Conservation (phyloP, 2,113 vertebrate genomes). For the Excalfactoria chinensis region DNA sequence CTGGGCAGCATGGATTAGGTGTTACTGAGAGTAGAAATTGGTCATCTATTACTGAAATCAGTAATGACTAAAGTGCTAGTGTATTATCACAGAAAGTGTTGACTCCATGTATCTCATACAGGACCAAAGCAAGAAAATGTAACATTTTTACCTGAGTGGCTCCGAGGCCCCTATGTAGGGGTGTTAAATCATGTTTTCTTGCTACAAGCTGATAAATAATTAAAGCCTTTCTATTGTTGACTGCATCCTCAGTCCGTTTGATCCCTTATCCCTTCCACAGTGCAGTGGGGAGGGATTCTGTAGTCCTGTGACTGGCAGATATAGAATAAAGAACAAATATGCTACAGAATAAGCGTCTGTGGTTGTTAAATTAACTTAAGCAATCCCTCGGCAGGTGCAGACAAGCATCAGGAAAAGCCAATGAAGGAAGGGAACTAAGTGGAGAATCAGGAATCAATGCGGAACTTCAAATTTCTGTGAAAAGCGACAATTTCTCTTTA, state of each 20-base stretch:
- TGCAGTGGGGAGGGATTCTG: not conserved
- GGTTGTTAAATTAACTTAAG: not conserved
- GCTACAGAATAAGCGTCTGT: not conserved
- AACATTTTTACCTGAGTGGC: conserved; percentile 51
- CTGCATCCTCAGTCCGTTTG: conserved; percentile 1
- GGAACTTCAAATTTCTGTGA: not conserved
- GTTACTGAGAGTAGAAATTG: not conserved
- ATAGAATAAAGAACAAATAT: not conserved
- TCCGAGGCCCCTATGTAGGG: conserved; percentile 12
- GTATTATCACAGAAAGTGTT: not conserved
- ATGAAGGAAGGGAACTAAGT: not conserved
- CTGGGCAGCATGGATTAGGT: not conserved
- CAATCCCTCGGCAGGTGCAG: conserved; percentile 31
- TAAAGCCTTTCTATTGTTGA: not conserved
- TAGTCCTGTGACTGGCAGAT: not conserved
- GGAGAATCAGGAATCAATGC: not conserved
- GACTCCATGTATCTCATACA: not conserved
- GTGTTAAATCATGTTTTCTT: conserved; percentile 4
- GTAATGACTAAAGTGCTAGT: not conserved
- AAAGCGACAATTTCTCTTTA: not conserved
- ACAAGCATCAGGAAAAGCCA: conserved; percentile 12
- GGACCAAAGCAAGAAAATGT: conserved; percentile 45
- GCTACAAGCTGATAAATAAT: not conserved
- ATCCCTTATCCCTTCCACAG: not conserved
- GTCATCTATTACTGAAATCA: not conserved